Evolutionary conservation across 53 echinoderm and acorn worm genomes (phyloP), one percentile per base, ranked within the genome.

Genomic region (Zoroaster sp.): DNA sequence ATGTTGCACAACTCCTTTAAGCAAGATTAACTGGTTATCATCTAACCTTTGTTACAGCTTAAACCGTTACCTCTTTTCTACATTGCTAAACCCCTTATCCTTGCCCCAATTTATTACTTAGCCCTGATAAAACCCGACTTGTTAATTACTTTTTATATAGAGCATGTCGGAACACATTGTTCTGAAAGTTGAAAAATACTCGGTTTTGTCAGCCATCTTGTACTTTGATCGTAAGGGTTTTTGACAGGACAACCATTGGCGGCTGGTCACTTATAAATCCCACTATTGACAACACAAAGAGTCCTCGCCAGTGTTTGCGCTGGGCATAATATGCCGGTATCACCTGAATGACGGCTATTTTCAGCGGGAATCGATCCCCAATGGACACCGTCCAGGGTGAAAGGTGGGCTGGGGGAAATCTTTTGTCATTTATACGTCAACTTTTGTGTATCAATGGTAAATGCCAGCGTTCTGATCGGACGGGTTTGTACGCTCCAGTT

Each of bases 251-350:
- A 71, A 46, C 51, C 71, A 32, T 42, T 35, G 40, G 23, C 15
- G 71, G 66, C 68, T 85, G 85, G 85, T 69, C 85, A 85, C 85
- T 85, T 85, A 47, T 71, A 85, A 71, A 37, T 47, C 71, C 46
- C 15, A 55, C 31, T 49, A 36, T 66, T 67, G 28, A 32, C 30
- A 32, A 23, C 68, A 82, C 82, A 82, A 82, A 68, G 82, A 36
- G 30, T 35, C 68, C 31, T 28, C 32, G 82, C 66, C 82, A 82
- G 25, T 82, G 42, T 82, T 82, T 82, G 82, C 68, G 82, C 82
- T 67, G 82, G 33, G 33, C 14, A 82, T 66, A 66, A 32, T 82
- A 25, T 59, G 28, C 25, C n/a, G 15, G 47, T 34, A 36, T 12
- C 75, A 44, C 44, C 25, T 59, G 63, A 59, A 59, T 59, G 28